A percentile compares a stretch with the other conserved stretches of the same genome.
Evolutionary conservation across 2,888 invertebrate species (phyloP).

Genomic region (Drosophila phalerata): DNA sequence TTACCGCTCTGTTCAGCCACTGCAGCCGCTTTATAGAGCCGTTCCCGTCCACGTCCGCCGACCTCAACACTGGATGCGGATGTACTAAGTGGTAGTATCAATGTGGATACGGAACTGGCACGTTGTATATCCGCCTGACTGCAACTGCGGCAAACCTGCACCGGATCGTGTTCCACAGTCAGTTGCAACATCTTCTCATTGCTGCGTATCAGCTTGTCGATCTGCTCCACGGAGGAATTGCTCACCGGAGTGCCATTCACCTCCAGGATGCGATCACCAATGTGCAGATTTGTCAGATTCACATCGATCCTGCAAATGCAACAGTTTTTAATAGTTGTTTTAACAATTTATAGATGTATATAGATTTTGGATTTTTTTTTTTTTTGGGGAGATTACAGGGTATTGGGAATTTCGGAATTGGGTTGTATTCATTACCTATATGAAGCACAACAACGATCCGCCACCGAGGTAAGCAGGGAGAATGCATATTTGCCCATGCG

Average conservation of each 20-base stretch:
- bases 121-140: constrained; percentile 86
- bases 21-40: constrained; percentile 83
- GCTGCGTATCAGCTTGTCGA: constrained; percentile 90
- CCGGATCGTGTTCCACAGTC: constrained; percentile 96
- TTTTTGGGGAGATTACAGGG: background rate
- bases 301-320: constrained; percentile 87
- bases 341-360: no score
- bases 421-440: constrained; percentile 86
- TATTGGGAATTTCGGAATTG: background rate
- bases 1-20: constrained; percentile 87
- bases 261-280: constrained; percentile 97
- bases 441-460: constrained; percentile 90
- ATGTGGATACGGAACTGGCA: constrained; percentile 73
- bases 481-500: constrained; percentile 90
- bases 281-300: constrained; percentile 93
- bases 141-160: constrained; percentile 88
- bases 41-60: constrained; percentile 78
- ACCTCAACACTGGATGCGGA: constrained; percentile 82
- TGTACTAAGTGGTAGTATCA: constrained; percentile 81
- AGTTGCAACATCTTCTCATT: constrained; percentile 92
- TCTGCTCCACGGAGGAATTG: constrained; percentile 92
- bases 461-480: constrained; percentile 90
- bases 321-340: no score
- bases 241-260: constrained; percentile 96
- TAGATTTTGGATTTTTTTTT: background rate